Percentiles rank a stretch among this genome's conserved stretches.
Evolutionary conservation across 2,797 vertebrate species (phyloP).

Genomic region (Trachops cirrhosus): DNA sequence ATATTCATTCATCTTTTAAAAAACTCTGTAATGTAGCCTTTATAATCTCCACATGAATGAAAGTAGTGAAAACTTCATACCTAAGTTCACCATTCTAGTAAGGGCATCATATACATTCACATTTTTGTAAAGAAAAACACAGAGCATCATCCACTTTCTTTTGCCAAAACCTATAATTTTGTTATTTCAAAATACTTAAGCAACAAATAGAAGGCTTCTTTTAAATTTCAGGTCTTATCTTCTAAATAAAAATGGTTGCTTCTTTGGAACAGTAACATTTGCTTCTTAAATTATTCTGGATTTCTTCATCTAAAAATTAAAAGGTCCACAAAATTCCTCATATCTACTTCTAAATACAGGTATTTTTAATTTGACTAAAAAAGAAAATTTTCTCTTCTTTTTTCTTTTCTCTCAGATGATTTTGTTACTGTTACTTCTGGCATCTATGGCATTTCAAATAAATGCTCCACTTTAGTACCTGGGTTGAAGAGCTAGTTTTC

Average conservation of each 20-base stretch:
- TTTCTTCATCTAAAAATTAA: slow-evolving; percentile 19
- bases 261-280: background rate
- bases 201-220: slow-evolving; percentile 2
- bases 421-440: background rate
- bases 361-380: background rate
- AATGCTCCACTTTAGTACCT: background rate
- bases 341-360: background rate
- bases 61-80: slow-evolving; percentile 41
- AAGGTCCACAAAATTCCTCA: background rate
- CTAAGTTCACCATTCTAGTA: background rate
- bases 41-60: slow-evolving; percentile 50
- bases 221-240: background rate
- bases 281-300: background rate
- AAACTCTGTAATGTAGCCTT: slow-evolving; percentile 58
- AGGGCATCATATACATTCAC: background rate
- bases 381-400: background rate
- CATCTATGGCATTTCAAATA: slow-evolving; percentile 7
- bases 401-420: background rate
- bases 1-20: slow-evolving; percentile 71
- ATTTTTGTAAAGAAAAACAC: slow-evolving; percentile 9
- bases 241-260: background rate
- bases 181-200: slow-evolving; percentile 41
- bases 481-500: background rate
- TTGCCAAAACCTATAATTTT: background rate
- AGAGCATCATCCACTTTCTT: background rate